Evolutionary conservation across 2,888 invertebrate species (phyloP), one percentile per base, ranked within the genome.

Genomic region (Tuta absoluta): DNA sequence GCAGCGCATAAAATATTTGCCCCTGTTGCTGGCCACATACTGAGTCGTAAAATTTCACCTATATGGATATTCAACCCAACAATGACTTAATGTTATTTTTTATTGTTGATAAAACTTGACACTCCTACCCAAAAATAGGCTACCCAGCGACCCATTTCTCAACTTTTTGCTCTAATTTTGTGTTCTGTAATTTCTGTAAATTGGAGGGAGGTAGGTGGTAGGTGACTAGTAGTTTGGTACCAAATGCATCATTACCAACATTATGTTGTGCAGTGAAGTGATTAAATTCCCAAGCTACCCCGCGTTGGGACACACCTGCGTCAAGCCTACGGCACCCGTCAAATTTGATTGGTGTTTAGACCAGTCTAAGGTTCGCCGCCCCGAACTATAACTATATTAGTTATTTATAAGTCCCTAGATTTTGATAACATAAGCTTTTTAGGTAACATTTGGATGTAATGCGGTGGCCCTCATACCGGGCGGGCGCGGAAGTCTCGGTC

Each of bases 281-380:
- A 28, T 14, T 0, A 28, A 33, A 17, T 11, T 14, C 11, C 17
- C 56, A n/a, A 4, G 28, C 33, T 17, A 24, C n/a, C n/a, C 33
- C 11, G 45, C 45, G 7, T 14, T 41, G n/a, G 45, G 45, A 5
- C 17, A 41, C 28, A 56, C n/a, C 2, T 33, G 17, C 8, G 24
- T 14, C 28, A 33, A 56, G 7, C 12, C 7, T 4, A 2, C 17
- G 17, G 14, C 56, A 19, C 17, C 8, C 11, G 19, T 49, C 21
- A 21, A 49, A 49, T 19, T 23, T 45, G 51, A 51, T 23, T 51
- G 51, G 51, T n/a, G n/a, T n/a, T n/a, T n/a, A n/a, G n/a, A n/a
- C n/a, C n/a, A n/a, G n/a, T 12, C 51, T 17, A 23, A 51, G 5
- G 23, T 19, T 51, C 19, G 23, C 12, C 51, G 51, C 1, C 53